A percentile compares a stretch with the other conserved stretches of the same genome.
Evolutionary conservation across 2,888 invertebrate genomes (phyloP).

Genomic region (Ochropacha duplaris): DNA sequence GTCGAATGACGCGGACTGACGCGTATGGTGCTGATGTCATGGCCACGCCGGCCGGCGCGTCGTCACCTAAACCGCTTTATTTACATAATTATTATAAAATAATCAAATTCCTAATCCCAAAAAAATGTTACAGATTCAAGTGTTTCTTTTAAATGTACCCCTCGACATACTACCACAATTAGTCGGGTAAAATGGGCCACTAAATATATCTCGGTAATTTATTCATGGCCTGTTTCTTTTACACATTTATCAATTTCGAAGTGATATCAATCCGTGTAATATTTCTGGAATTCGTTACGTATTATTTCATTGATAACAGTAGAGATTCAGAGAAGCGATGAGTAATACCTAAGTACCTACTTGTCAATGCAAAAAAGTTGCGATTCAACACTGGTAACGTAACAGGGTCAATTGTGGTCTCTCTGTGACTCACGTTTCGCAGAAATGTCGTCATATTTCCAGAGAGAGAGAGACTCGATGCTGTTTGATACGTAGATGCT

Average conservation of each 20-base stretch:
- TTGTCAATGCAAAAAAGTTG: conserved; percentile 56
- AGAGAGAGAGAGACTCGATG: conserved; percentile 40
- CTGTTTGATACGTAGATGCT: conserved; percentile 18
- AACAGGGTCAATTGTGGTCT: conserved; percentile 55
- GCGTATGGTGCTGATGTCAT: conserved; percentile 72
- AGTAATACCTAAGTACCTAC: no score
- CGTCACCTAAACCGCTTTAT: conserved; percentile 47
- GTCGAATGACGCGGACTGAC: conserved; percentile 70
- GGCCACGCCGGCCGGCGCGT: conserved; percentile 49
- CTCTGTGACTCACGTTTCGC: conserved; percentile 61
- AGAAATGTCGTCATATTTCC: conserved; percentile 71
- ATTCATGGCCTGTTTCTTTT: no score
- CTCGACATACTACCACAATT: no score
- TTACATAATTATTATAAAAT: conserved; percentile 15
- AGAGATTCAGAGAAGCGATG: conserved; percentile 58
- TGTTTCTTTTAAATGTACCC: no score
- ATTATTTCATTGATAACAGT: conserved; percentile 59
- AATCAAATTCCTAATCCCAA: conserved; percentile 7
- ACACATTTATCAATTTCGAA: neutral
- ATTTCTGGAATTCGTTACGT: conserved; percentile 34
- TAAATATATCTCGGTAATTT: no score
- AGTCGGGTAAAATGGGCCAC: no score
- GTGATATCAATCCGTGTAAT: neutral
- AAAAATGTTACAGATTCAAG: no score
- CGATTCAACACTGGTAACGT: conserved; percentile 41